phyloP scores from a whole-genome alignment of 2,888 invertebrate species.

The Clunio marinus region DNA sequence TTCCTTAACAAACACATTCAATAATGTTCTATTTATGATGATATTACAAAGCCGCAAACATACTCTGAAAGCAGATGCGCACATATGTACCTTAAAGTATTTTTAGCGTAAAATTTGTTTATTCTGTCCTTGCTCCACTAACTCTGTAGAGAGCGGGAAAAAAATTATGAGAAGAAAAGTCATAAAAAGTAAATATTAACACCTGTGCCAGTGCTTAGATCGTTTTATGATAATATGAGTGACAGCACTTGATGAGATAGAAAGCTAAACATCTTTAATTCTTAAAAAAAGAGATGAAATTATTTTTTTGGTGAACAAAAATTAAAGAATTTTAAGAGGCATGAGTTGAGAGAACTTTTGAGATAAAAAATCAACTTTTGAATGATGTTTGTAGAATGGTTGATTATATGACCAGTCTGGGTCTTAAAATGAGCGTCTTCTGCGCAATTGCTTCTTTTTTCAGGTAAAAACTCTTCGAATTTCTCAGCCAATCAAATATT shows the following conservation, averaged over 20 bases:
- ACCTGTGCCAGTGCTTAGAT: conserved; percentile 30
- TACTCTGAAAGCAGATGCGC: too few relatives aligned
- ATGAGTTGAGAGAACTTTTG: too few relatives aligned
- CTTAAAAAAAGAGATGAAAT: not conserved
- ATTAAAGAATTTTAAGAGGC: too few relatives aligned
- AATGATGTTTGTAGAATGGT: too few relatives aligned
- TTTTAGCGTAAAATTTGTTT: conserved; percentile 29
- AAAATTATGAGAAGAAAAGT: conserved; percentile 24
- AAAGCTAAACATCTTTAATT: not conserved
- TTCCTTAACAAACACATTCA: too few relatives aligned
- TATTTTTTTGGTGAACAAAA: too few relatives aligned
- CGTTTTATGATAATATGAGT: conserved; percentile 26
- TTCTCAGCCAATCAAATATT: conserved; percentile 32
- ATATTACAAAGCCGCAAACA: too few relatives aligned
- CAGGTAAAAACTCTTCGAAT: conserved; percentile 15
- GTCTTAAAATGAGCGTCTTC: not conserved
- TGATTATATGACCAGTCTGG: too few relatives aligned
- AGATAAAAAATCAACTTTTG: too few relatives aligned
- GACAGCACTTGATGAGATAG: too few relatives aligned
- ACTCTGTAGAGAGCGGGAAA: not conserved
- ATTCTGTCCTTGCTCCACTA: conserved; percentile 19
- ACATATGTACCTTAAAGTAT: too few relatives aligned
- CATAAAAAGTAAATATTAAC: conserved; percentile 38
- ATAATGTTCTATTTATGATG: too few relatives aligned
- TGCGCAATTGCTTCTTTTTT: conserved; percentile 33